Base-by-base conservation (phyloP, 2,888 invertebrate genomes). In the Tenthredo distinguenda region DNA sequence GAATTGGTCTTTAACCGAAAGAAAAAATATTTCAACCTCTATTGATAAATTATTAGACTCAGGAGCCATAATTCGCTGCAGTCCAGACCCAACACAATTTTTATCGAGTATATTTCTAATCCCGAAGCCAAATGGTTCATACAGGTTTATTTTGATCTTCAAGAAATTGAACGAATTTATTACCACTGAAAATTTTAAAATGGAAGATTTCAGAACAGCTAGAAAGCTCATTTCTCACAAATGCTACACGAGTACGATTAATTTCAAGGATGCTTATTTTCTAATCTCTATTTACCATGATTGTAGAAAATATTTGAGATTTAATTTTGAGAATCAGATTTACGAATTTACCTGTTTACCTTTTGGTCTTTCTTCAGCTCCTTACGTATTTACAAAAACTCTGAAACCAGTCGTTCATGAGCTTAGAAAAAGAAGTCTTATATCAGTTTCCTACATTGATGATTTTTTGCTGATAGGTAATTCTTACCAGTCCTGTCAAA, bases 191-290 rank as follows among this genome's bases (percentile, higher is more conserved):
- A 86, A 89, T 86, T 89, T 89, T 62, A 87, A 89, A 83, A 77
- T 88, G 74, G 88, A 89, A 62, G 87, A 89, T 65, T 65, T 87
- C 58, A 86, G 86, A 85, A 88, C 87, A 7, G 88, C 86, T 1
- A 68, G 81, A 2, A 87, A 85, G 65, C 84, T 87, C 10, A 74
- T 88, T 3, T 82, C 84, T 18, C 15, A 82, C 84, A 85, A 72
- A 40, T 84, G 65, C 50, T 88, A 47, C 72, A 87, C 86, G 86
- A 43, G 76, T 15, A 82, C 55, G 31, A 37, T 88, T 18, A 85
- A 87, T 62, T 55, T 86, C 18, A 50, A 84, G 26, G 85, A 87
- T 83, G 86, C 86, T 0, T 86, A 87, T 58, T 87, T 87, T 21
- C 40, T 86, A n/a, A 84, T 87, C 31, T 82, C 86, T 12, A 85